These are phyloP conservation scores for Mustela nigripes DNA, from an alignment of 2,113 vertebrate species.

Conservation along the genomic window DNA sequence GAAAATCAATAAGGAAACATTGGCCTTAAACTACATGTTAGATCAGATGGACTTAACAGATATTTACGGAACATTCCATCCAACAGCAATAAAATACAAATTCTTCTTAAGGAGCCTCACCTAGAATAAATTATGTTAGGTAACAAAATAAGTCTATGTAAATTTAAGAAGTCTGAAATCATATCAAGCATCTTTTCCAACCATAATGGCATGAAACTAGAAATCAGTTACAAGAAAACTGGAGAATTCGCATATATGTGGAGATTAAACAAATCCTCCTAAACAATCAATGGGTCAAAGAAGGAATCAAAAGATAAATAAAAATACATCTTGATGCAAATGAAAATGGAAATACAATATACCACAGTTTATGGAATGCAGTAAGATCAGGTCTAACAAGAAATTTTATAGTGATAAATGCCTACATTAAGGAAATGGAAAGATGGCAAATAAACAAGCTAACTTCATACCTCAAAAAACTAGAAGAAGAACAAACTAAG, in stretches of 20 bases:
- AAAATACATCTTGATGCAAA: neutral
- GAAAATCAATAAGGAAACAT: neutral
- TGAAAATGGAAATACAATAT: neutral
- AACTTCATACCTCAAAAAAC: neutral
- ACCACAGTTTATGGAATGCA: neutral
- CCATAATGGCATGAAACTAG: neutral
- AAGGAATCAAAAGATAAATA: neutral
- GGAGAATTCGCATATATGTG: neutral
- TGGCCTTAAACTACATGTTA: neutral
- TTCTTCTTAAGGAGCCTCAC: neutral
- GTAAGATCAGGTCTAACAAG: neutral
- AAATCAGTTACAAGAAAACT: neutral
- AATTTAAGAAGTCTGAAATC: neutral
- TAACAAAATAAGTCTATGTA: neutral
- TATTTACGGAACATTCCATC: neutral
- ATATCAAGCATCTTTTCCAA: neutral
- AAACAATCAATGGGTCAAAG: neutral
- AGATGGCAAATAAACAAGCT: neutral
- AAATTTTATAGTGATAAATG: neutral
- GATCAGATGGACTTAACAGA: neutral
- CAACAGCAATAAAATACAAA: neutral
- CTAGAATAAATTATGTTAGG: neutral
- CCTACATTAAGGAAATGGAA: neutral
- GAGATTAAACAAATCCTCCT: neutral
- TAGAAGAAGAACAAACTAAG: neutral